Evolutionary conservation across 2,888 invertebrate genomes (phyloP).

Genomic region (Notocelia uddmanniana): DNA sequence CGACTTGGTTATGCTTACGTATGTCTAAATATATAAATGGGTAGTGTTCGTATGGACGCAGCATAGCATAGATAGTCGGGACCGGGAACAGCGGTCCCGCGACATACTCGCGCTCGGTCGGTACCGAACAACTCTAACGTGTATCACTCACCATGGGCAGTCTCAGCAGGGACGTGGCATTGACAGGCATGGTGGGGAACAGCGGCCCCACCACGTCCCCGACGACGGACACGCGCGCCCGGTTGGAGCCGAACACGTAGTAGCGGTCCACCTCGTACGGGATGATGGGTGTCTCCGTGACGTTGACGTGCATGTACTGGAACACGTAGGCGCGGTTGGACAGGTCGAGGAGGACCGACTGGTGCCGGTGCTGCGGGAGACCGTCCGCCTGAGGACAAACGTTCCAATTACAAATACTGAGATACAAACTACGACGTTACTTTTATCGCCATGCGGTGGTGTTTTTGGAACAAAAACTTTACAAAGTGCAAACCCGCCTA

Average conservation of each 20-base stretch:
- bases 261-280: constrained; percentile 94
- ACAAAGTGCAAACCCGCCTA: too few species aligned
- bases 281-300: constrained; percentile 96
- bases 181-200: constrained; percentile 96
- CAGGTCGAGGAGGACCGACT: constrained; percentile 95
- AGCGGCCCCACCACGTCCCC: constrained; percentile 97
- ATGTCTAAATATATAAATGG: too few species aligned
- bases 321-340: constrained; percentile 96
- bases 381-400: constrained; percentile 90
- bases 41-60: too few species aligned
- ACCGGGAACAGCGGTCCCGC: too few species aligned
- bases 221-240: constrained; percentile 92
- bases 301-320: constrained; percentile 98
- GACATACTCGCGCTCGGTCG: too few species aligned
- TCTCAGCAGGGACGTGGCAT: constrained; percentile 92
- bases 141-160: constrained; percentile 84
- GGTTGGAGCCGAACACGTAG: constrained; percentile 97
- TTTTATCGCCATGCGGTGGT: too few species aligned
- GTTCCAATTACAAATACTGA: too few species aligned
- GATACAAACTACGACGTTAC: too few species aligned
- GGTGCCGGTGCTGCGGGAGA: constrained; percentile 95
- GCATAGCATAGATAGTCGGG: too few species aligned
- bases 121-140: too few species aligned
- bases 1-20: too few species aligned
- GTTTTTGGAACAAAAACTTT: too few species aligned